A percentile compares a stretch with the other conserved stretches of the same genome.
These are phyloP conservation scores for Leucopsar rothschildi DNA, from an alignment of 2,113 vertebrate genomes.

Conservation along the genomic window DNA sequence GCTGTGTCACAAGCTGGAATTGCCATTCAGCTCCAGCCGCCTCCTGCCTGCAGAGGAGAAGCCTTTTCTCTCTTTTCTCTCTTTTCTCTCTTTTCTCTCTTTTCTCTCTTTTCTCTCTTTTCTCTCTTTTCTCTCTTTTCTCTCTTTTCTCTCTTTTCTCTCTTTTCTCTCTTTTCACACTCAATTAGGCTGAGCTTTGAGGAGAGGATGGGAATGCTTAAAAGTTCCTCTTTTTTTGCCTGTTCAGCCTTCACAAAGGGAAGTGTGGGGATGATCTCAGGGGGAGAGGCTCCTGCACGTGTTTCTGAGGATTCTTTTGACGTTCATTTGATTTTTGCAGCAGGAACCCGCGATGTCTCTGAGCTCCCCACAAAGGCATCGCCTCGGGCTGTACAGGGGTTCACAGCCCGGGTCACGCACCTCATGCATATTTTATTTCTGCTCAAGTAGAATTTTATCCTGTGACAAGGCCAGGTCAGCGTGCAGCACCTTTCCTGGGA, in stretches of 20 bases:
- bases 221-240: neutral
- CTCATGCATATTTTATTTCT: neutral
- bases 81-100: neutral
- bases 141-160: neutral
- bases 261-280: neutral
- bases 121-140: neutral
- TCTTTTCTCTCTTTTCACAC: constrained; percentile 6
- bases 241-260: neutral
- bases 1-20: too few relatives aligned
- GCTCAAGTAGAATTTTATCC: neutral
- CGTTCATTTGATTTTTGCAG: constrained; percentile 41
- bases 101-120: neutral
- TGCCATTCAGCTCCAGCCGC: neutral
- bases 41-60: neutral
- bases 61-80: neutral
- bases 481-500: neutral
- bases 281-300: neutral
- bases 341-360: neutral
- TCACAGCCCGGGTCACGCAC: constrained; percentile 8
- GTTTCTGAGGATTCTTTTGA: neutral
- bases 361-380: constrained; percentile 43
- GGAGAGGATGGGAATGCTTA: constrained; percentile 7
- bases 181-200: constrained; percentile 54
- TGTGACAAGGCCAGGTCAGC: neutral
- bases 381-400: constrained; percentile 53